phyloP scores from a whole-genome alignment of 2,797 vertebrate species.

The Halcyon badia region DNA sequence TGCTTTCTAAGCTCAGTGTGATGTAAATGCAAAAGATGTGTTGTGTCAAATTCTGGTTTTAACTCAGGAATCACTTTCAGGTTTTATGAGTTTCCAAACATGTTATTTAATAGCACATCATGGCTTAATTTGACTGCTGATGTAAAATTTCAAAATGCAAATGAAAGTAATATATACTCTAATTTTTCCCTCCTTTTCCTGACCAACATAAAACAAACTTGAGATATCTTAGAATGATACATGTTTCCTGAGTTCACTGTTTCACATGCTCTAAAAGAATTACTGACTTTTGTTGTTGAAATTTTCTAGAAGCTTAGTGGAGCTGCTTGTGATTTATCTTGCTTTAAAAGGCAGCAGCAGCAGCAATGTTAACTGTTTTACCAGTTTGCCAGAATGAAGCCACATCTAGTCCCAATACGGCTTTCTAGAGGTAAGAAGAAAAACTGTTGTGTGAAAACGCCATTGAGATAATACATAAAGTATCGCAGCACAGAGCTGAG shows the following conservation, averaged over 20 bases:
- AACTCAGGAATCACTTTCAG: slow-evolving; percentile 22
- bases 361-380: neutral
- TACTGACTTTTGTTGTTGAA: neutral
- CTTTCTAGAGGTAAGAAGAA: neutral
- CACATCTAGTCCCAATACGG: neutral
- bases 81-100: slow-evolving; percentile 32
- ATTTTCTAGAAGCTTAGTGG: neutral
- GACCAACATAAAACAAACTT: neutral
- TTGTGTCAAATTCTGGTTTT: slow-evolving; percentile 35
- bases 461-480: neutral
- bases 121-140: slow-evolving; percentile 28
- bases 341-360: neutral
- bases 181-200: neutral
- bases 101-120: slow-evolving; percentile 21
- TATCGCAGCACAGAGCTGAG: neutral
- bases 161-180: neutral
- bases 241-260: neutral
- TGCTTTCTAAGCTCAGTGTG: slow-evolving; percentile 40
- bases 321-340: neutral
- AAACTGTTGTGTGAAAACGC: neutral
- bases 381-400: neutral
- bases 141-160: slow-evolving; percentile 13
- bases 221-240: neutral
- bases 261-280: neutral
- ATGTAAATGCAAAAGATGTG: slow-evolving; percentile 58